These are phyloP conservation scores for Agrilus planipennis DNA, from an alignment of 1,140 invertebrate genomes.

Conservation along the genomic window DNA sequence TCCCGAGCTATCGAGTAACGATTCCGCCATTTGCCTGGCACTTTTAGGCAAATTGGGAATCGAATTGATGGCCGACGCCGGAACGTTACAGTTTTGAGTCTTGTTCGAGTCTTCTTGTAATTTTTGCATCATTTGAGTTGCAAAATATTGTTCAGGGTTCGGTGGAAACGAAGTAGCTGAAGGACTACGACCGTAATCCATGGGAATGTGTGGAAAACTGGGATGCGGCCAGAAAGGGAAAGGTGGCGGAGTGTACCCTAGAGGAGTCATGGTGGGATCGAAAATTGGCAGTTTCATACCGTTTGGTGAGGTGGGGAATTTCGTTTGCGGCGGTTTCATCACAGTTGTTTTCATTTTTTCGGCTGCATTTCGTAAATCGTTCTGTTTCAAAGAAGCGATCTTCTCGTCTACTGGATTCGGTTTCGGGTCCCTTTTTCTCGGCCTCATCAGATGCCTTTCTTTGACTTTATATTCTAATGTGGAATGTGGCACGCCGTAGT, in stretches of 20 bases:
- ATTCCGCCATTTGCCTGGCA: conserved; percentile 47
- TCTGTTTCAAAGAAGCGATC: conserved; percentile 32
- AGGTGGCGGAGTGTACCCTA: conserved; percentile 38
- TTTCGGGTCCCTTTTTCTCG: conserved; percentile 69
- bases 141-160: conserved; percentile 55
- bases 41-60: conserved; percentile 38
- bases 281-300: conserved; percentile 57
- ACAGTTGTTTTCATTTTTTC: conserved; percentile 33
- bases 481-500: conserved; percentile 96
- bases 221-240: conserved; percentile 52
- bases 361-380: conserved; percentile 33
- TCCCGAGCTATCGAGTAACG: conserved; percentile 44
- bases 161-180: conserved; percentile 37
- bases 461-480: conserved; percentile 98
- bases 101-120: conserved; percentile 50
- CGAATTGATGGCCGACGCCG: conserved; percentile 24
- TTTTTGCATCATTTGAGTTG: conserved; percentile 68
- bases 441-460: conserved; percentile 80
- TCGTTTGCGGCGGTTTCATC: conserved; percentile 48
- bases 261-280: conserved; percentile 39
- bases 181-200: conserved; percentile 38
- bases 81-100: conserved; percentile 16
- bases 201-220: conserved; percentile 37
- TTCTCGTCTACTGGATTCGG: conserved; percentile 48
- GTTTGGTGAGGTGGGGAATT: conserved; percentile 50